A percentile compares a stretch with the other conserved stretches of the same genome.
These are phyloP conservation scores for Cololabis saira DNA, from an alignment of 2,113 vertebrate genomes.

Conservation along the genomic window DNA sequence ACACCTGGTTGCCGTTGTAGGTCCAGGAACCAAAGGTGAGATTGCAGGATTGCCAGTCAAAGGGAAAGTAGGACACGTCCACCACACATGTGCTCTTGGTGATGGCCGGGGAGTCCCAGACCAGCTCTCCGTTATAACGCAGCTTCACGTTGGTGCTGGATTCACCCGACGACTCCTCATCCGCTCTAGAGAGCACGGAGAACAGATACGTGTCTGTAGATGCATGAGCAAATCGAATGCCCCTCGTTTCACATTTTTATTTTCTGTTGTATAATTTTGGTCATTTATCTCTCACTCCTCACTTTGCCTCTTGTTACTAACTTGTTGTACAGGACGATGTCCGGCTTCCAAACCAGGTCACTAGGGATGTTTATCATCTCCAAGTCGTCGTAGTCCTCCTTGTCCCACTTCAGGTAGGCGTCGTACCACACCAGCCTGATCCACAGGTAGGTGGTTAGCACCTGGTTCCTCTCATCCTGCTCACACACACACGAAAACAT, in stretches of 20 bases:
- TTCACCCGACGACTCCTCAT: slow-evolving; percentile 90
- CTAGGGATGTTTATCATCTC: slow-evolving; percentile 97
- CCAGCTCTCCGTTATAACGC: slow-evolving; percentile 92
- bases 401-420: slow-evolving; percentile 92
- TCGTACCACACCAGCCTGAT: slow-evolving; percentile 95
- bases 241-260: neutral
- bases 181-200: slow-evolving; percentile 81
- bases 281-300: neutral
- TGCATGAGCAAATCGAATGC: neutral
- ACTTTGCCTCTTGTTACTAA: slow-evolving; percentile 56
- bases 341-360: slow-evolving; percentile 94
- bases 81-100: slow-evolving; percentile 97
- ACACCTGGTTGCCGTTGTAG: slow-evolving; percentile 97
- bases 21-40: slow-evolving; percentile 99
- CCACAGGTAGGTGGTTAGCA: slow-evolving; percentile 95
- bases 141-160: slow-evolving; percentile 95
- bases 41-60: slow-evolving; percentile 94
- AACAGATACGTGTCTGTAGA: neutral
- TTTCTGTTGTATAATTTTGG: neutral
- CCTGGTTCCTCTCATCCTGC: slow-evolving; percentile 95
- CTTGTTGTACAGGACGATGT: slow-evolving; percentile 98
- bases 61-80: slow-evolving; percentile 96
- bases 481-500: slow-evolving; percentile 1
- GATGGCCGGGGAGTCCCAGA: slow-evolving; percentile 96
- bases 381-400: slow-evolving; percentile 92